These are phyloP conservation scores for Lysandra coridon DNA, from an alignment of 2,888 invertebrate species.

Conservation along the genomic window DNA sequence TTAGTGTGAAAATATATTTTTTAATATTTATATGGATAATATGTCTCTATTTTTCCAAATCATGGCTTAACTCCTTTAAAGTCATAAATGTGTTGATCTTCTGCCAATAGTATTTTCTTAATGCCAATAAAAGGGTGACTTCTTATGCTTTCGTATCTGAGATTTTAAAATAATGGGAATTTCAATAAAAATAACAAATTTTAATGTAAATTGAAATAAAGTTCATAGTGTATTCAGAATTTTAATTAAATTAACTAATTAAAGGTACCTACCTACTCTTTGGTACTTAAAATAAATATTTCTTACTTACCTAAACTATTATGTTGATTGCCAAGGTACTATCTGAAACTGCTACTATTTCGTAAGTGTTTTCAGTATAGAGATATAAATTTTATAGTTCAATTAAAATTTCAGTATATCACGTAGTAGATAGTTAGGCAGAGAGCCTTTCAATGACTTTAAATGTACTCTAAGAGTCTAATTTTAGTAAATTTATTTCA, in stretches of 20 bases:
- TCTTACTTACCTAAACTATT: neutral
- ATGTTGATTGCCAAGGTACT: neutral
- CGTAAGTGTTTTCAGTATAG: neutral
- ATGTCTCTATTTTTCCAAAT: no score
- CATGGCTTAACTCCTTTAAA: no score
- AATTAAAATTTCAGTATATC: constrained; percentile 10
- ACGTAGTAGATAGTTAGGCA: neutral
- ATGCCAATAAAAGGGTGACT: no score
- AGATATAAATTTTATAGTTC: neutral
- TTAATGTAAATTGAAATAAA: neutral
- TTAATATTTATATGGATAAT: no score
- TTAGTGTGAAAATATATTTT: no score
- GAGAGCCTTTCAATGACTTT: neutral
- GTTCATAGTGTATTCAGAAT: neutral
- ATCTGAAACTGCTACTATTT: neutral
- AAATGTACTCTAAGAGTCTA: neutral
- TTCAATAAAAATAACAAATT: neutral
- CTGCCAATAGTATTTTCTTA: no score
- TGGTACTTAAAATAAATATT: neutral
- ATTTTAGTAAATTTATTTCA: neutral
- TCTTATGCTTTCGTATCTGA: neutral
- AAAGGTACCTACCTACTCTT: neutral
- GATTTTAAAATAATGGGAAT: neutral
- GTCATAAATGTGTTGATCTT: no score
- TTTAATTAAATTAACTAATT: no score